Evolutionary conservation across 2,888 invertebrate genomes (phyloP), one percentile per base, ranked within the genome.

Genomic region (Sylvicola cinctus): DNA sequence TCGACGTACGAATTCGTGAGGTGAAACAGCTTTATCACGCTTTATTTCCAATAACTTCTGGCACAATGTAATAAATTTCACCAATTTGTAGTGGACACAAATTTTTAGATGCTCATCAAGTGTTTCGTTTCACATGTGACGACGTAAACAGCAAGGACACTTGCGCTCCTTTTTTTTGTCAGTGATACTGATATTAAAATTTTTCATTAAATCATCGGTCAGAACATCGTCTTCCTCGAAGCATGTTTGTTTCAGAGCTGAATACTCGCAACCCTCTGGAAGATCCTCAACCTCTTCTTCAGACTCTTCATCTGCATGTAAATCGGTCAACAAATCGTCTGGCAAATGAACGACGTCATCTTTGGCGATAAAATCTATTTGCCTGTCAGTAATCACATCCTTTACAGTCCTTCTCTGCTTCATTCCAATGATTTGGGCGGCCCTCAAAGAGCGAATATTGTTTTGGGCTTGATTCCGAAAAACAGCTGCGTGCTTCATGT

Each of bases 181-280:
- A 1, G 56, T 55, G 38, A 54, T 52, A 26, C 50, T 54, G 1
- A 57, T 50, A 27, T 49, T 52, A n/a, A 57, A 50, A 32, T 51
- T 50, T 5, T 49, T 48, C 1, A 55, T 35, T 32, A 50, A 48
- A 3, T 50, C 52, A 37, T 51, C 42, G 28, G 51, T 50, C 49
- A 54, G 53, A 14, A 55, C 49, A 42, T 57, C 57, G 35, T 56
- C 56, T 30, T 57, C 56, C 33, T 54, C 50, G 31, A 57, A 57
- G 29, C 51, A 55, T 12, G 50, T 56, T 33, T 36, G 30, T 41
- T 14, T 43, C 43, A 4, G 40, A 35, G 12, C 38, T n/a, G 12
- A 16, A 46, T 32, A 50, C 50, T 32, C 51, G 49, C 14, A 55
- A 53, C 36, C 55, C 57, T 35, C 51, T 49, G 0, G 50, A 29